phyloP scores from a whole-genome alignment of 1,140 invertebrate species.

The Cotesia glomerata region DNA sequence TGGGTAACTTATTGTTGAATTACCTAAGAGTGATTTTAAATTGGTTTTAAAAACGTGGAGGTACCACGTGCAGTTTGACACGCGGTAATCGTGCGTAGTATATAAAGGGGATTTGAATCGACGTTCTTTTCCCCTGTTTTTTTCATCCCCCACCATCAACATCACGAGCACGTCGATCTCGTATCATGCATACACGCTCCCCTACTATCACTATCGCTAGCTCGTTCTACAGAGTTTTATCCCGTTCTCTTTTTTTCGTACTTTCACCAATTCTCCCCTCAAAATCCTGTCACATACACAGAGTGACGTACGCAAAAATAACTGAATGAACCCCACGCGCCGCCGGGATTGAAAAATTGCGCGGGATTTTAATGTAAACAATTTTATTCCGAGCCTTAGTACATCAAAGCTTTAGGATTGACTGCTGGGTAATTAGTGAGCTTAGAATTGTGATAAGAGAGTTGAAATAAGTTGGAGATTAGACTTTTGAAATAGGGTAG shows the following conservation, averaged over 20 bases:
- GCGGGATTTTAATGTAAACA: not conserved
- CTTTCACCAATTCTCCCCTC: conserved; percentile 52
- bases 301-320: conserved; percentile 63
- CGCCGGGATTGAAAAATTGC: conserved; percentile 5
- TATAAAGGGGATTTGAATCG: conserved; percentile 46
- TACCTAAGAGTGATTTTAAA: too few relatives aligned
- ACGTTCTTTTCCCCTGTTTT: conserved; percentile 62
- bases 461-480: too few relatives aligned
- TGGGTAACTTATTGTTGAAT: too few relatives aligned
- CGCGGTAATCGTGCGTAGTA: conserved; percentile 58
- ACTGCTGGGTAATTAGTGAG: too few relatives aligned
- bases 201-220: conserved; percentile 3
- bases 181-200: too few relatives aligned
- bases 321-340: conserved; percentile 62
- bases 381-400: too few relatives aligned
- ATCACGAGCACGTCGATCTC: too few relatives aligned
- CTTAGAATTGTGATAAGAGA: too few relatives aligned
- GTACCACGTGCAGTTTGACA: conserved; percentile 60
- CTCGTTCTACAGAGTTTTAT: conserved; percentile 18
- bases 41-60: too few relatives aligned
- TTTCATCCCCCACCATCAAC: conserved; percentile 54
- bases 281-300: conserved; percentile 25
- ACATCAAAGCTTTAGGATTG: too few relatives aligned
- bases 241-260: conserved; percentile 51
- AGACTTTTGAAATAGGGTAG: too few relatives aligned